Base-by-base conservation (phyloP, 2,888 invertebrate species). In the Drosophila affinis region DNA sequence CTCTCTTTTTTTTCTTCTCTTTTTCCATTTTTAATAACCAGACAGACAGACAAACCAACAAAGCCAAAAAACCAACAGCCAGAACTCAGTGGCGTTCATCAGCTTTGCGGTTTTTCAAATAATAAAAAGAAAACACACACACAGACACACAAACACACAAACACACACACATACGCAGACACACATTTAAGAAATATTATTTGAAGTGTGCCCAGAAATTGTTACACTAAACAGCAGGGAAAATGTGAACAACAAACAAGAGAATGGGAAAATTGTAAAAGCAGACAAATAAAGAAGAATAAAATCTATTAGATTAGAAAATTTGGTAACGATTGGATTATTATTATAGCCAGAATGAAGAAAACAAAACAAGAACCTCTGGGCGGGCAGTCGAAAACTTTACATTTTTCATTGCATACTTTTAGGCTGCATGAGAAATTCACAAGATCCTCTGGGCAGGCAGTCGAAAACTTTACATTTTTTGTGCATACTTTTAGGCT, bases 21-120 rank as follows among this genome's bases (percentile, higher is more conserved):
- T 60, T 29, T 73, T 69, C 72, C 69, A 72, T 83, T 87, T 88
- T 87, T 83, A 77, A 88, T 88, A 83, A 86, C 88, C 82, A 80
- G 78, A 54, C 86, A 79, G 82, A 81, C 59, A 79, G 79, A 81
- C 69, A 69, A 59, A 72, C 59, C 70, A 52, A 74, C 75, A 74
- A 72, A 72, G 73, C 73, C 63, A 57, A 73, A 49, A 67, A 73
- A 54, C 60, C 44, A 77, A 77, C 78, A 71, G 46, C 63, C 60
- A 79, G n/a, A 39, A 65, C 70, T 70, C 80, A 72, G 74, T 72
- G 76, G 76, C 72, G 87, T 84, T 72, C 64, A 74, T 68, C 86
- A 70, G 65, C 70, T 60, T 51, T 77, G 80, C 63, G 86, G 82
- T 67, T 81, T 83, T 81, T 71, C 9, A 87, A 76, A 71, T 71